Base-by-base conservation (phyloP, 2,888 invertebrate genomes). In the Himalopsyche kuldschensis region DNA sequence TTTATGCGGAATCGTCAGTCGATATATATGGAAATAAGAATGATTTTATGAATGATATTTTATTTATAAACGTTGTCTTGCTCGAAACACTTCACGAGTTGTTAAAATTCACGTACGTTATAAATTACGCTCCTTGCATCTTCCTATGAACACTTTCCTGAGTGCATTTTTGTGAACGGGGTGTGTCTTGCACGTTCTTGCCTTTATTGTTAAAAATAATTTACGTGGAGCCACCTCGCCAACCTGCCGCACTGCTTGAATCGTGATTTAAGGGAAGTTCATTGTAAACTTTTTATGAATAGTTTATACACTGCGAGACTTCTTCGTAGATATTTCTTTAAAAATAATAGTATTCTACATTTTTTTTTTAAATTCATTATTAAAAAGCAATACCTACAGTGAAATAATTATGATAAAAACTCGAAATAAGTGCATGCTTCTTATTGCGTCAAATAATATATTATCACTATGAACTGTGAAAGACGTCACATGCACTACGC, bases 131-230 rank as follows among this genome's bases (percentile, higher is more conserved):
- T 20, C n/a, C 55, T 3, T 10, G 10, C 55, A 55, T 55, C 55
- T 55, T 55, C 20, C 55, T 4, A 55, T 55, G 24, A 55, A 55
- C 55, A 55, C 20, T 55, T 55, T 55, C 55, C 55, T 55, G 55
- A 55, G 55, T 55, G 55, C 55, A 55, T 55, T 55, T 55, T 55
- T 55, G 55, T 20, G 4, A 55, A 55, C 55, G 55, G 55, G 55
- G 55, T 55, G 55, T 55, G 55, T 30, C 32, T 75, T 75, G 30
- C 75, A 75, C 75, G 75, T 75, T 32, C 75, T 75, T 30, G 32
- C 15, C 31, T 75, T 75, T 31, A 75, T 75, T 75, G 75, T 75
- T 75, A n/a, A 75, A 31, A 75, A 75, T 75, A 75, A 75, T 75
- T 75, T 75, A 75, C 75, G 75, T 32, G 17, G 75, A 75, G n/a